Evolutionary conservation across 1,140 invertebrate genomes (phyloP).

Genomic region (Heliconius nattereri): DNA sequence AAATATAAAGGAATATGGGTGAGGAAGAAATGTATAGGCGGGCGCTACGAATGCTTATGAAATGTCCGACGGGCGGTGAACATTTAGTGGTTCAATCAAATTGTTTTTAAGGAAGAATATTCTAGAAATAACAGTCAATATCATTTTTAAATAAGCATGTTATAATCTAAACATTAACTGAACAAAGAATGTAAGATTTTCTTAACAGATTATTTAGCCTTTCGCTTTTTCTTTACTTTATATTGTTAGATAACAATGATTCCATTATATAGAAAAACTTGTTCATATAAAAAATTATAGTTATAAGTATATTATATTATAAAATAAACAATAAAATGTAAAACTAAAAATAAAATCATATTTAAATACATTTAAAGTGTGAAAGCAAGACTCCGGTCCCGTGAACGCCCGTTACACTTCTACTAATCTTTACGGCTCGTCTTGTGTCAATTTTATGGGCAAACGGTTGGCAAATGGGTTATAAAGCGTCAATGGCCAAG

Average conservation of each 20-base stretch:
- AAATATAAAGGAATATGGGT: not conserved
- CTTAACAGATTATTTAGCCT: too few relatives aligned
- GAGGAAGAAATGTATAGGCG: not conserved
- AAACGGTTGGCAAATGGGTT: conserved; percentile 63
- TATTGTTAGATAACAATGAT: too few relatives aligned
- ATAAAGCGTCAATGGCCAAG: conserved; percentile 51
- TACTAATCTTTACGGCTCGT: conserved; percentile 62
- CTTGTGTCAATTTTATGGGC: conserved; percentile 65
- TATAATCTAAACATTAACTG: too few relatives aligned
- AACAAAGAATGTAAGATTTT: too few relatives aligned
- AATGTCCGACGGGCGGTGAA: not conserved
- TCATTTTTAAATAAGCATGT: too few relatives aligned
- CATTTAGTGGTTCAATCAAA: not conserved
- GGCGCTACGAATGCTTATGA: not conserved
- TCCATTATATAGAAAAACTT: too few relatives aligned
- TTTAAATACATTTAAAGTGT: not conserved
- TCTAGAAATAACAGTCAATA: too few relatives aligned
- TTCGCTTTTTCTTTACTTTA: too few relatives aligned
- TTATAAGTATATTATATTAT: not conserved
- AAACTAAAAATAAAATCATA: conserved; percentile 7
- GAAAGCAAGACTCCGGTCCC: not conserved
- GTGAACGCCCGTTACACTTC: conserved; percentile 38
- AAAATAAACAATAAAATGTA: not conserved
- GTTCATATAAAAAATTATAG: not conserved
- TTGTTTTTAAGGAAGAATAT: not conserved